Evolutionary conservation across 2,797 vertebrate genomes (phyloP), one percentile per base, ranked within the genome.

Genomic region (Lepus townsendii): DNA sequence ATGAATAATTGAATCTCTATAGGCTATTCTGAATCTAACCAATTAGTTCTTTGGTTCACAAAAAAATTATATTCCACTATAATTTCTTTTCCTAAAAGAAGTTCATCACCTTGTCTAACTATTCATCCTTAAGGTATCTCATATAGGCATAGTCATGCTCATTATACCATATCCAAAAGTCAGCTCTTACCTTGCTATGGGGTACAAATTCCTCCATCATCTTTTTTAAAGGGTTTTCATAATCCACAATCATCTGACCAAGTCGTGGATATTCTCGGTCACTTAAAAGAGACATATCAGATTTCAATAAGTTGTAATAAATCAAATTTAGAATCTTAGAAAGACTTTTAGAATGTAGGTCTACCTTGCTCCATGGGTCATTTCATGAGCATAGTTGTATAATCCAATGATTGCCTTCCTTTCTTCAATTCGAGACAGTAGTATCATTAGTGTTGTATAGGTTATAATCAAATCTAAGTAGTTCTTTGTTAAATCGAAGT

Each of bases 131-230:
- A 80, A 32, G 42, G 35, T 71, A 35, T 52, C n/a, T 83, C 79
- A 57, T 16, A 57, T 7, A 57, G 54, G 17, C 54, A 57, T 6
- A 57, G 54, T 93, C 24, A 77, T 65, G 22, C 3, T 24, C 73
- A 79, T 13, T 65, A 83, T 16, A 79, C 2, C 50, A 75, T 32
- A 78, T 60, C 42, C 86, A 84, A 95, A 88, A 88, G 14, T 19
- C 38, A 83, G 20, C 86, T 94, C 90, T 97, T 98, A 99, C 99
- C 99, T 99, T 99, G 98, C 99, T 99, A 94, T 99, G 99, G 72
- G 99, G 99, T 94, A 99, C 99, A 98, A 99, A 99, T 98, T 99
- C 99, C 98, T 99, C 99, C 99, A 99, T 99, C 99, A 99, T 99
- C 98, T 99, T 99, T 98, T 99, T 99, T 97, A 99, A 97, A 57